Evolutionary conservation across 2,888 invertebrate genomes (phyloP), one percentile per base, ranked within the genome.

Genomic region (Megastigmus dorsalis): DNA sequence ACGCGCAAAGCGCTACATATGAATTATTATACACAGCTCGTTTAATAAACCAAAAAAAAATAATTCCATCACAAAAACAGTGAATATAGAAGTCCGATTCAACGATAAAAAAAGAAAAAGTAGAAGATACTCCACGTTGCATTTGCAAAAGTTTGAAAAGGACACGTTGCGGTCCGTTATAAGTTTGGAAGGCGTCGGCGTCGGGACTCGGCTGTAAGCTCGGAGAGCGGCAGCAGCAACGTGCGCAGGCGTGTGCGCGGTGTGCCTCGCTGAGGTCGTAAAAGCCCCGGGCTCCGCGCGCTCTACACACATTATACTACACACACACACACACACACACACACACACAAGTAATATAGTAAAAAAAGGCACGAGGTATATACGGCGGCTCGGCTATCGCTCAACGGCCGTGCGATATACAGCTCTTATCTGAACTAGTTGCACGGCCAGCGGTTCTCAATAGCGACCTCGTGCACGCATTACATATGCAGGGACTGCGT

Each of bases 381-480:
- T n/a, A n/a, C n/a, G n/a, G n/a, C n/a, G n/a, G 33, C 33, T 33
- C 33, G 50, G 41, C 74, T 68, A 36, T 63, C 68, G 55, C 66
- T 55, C 38, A 10, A 7, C 62, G 38, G 18, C 30, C 41, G 69
- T 3, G 63, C 60, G 60, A 62, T 68, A 63, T 52, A 23, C 63
- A 48, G 38, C 59, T 81, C 84, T 86, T 87, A 87, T 87, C 86
- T 87, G 82, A 79, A 86, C 84, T 84, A 86, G 84, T 86, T 87
- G 83, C 84, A 82, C 79, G 79, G n/a, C 86, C n/a, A 85, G 85
- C 75, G 86, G 81, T 79, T 84, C 85, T 83, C 86, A 86, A 52
- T n/a, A n/a, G 48, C 62, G 28, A 9, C 43, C 20, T 45, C n/a
- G 43, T 10, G 52, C 28, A 55, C 28, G 18, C 57, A 38, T 28